Evolutionary conservation across 2,113 vertebrate genomes (phyloP), one percentile per base, ranked within the genome.

Genomic region (Neogale vison): DNA sequence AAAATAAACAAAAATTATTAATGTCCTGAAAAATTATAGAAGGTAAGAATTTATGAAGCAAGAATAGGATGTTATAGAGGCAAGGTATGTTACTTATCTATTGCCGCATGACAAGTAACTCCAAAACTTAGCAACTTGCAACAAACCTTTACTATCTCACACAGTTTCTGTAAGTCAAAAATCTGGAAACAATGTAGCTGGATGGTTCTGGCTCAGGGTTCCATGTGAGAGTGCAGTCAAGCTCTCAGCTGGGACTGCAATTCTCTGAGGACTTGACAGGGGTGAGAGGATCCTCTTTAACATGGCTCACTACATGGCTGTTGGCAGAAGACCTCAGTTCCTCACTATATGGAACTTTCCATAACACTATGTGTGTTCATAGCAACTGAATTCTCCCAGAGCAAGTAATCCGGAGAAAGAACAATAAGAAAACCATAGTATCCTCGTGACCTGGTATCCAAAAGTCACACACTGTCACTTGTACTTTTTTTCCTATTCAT

Each of bases 371-470:
- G 23, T 4, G 9, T 50, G 8, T 77, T 72, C 39, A 34, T 61
- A 57, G 71, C n/a, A 93, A 52, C n/a, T 88, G 26, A 18, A 29
- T 91, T 80, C 31, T 39, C n/a, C 67, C 4, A 93, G 18, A 93
- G 34, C 29, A 95, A 84, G 57, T 47, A 95, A 91, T 47, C 13
- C 34, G 91, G 12, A 95, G 23, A 95, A 88, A 95, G 52, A 90
- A 18, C 87, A 96, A 47, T 67, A n/a, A 86, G 52, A 93, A 79
- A 94, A 8, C 45, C 52, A 52, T 39, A 65, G 20, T 34, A 50
- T 77, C 63, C 17, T 86, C 79, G 57, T 72, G 42, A 77, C 34
- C 67, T 79, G 23, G 24, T 59, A 72, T 72, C 20, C 61, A 79
- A 87, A 94, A 93, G 29, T 88, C 87, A 89, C 5, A 69, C 14